Percentiles rank a stretch among this genome's conserved stretches.
Evolutionary conservation across 2,797 vertebrate species (phyloP).

Genomic region (Acipenser transmontanus): DNA sequence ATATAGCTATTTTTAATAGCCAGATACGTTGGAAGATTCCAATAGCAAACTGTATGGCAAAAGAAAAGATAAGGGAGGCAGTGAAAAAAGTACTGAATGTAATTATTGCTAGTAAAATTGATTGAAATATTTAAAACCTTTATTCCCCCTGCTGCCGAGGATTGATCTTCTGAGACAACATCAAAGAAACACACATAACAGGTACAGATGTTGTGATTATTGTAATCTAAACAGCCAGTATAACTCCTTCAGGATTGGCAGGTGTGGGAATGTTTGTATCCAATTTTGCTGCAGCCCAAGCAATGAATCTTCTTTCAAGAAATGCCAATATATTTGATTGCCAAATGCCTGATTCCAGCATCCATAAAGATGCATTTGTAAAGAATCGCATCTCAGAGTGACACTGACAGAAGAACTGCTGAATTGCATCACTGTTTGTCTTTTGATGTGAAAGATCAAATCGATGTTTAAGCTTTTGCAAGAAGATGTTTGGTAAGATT

Average conservation of each 20-base stretch:
- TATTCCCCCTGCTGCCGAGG: constrained; percentile 60
- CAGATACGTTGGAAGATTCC: too few species aligned
- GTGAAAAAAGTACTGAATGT: too few species aligned
- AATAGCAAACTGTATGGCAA: too few species aligned
- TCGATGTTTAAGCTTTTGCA: constrained; percentile 90
- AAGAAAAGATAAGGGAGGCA: too few species aligned
- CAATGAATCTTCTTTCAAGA: constrained; percentile 95
- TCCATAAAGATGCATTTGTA: constrained; percentile 82
- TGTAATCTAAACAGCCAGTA: constrained; percentile 54
- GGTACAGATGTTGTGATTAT: constrained; percentile 67
- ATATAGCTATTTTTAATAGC: constrained; percentile 28
- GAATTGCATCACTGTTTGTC: constrained; percentile 98
- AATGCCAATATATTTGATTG: constrained; percentile 95
- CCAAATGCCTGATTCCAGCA: constrained; percentile 82
- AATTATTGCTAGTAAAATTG: too few species aligned
- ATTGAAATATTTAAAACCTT: constrained; percentile 48
- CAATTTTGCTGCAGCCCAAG: constrained; percentile 71
- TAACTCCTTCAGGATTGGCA: constrained; percentile 40
- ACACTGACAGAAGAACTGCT: constrained; percentile 99
- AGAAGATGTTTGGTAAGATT: constrained; percentile 86
- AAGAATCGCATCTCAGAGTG: constrained; percentile 94
- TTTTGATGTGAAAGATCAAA: constrained; percentile 99
- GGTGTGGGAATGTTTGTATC: constrained; percentile 46
- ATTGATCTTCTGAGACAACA: constrained; percentile 66
- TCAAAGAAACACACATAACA: constrained; percentile 65